These are phyloP conservation scores for Penaeus vannamei DNA, from an alignment of 1,140 invertebrate genomes.

Conservation along the genomic window DNA sequence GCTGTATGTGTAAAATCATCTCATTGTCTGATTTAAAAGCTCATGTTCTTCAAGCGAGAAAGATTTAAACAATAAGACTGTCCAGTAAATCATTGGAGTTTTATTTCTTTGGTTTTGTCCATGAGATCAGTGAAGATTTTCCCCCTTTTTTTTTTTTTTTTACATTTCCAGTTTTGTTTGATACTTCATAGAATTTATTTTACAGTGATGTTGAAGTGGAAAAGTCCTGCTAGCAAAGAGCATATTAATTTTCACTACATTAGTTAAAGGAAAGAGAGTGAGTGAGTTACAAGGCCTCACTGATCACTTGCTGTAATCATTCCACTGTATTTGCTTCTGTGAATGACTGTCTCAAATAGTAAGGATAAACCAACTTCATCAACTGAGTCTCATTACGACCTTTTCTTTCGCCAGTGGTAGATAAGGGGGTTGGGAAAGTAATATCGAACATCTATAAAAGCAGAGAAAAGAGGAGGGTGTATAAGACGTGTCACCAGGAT, in stretches of 20 bases:
- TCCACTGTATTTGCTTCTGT: slow-evolving; percentile 64
- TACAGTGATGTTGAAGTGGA: too few species aligned
- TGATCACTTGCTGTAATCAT: slow-evolving; percentile 52
- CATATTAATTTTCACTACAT: too few species aligned
- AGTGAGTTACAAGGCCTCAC: too few species aligned
- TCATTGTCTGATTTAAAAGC: neutral
- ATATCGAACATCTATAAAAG: too few species aligned
- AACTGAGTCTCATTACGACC: slow-evolving; percentile 13
- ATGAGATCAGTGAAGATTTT: slow-evolving; percentile 37
- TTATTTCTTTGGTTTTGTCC: neutral
- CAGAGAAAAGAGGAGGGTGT: too few species aligned
- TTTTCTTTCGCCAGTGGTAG: neutral
- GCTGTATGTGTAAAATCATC: too few species aligned
- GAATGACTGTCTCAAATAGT: slow-evolving; percentile 45
- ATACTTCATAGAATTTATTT: too few species aligned
- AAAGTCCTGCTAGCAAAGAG: too few species aligned
- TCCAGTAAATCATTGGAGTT: neutral
- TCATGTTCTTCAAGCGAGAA: neutral
- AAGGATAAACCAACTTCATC: slow-evolving; percentile 39
- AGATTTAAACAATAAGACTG: neutral
- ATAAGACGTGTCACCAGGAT: too few species aligned
- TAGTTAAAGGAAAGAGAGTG: too few species aligned
- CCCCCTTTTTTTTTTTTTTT: neutral
- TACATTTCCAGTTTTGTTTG: too few species aligned
- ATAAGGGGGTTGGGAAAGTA: too few species aligned